Percentiles rank a stretch among this genome's conserved stretches.
phyloP scores from a whole-genome alignment of 2,113 vertebrate species.

The Amphiprion percula region DNA sequence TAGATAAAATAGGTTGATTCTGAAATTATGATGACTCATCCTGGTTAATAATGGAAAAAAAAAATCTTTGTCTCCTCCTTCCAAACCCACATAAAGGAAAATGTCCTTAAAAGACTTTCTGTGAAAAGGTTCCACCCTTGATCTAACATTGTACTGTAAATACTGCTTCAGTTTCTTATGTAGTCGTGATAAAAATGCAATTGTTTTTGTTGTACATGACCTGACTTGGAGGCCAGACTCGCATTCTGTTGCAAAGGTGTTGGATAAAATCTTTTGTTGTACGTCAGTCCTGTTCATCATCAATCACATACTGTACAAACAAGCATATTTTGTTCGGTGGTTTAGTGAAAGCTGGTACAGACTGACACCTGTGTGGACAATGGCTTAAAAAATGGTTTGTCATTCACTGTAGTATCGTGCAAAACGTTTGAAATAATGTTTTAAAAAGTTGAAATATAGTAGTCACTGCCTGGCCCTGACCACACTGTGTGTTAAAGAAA shows the following conservation, averaged over 20 bases:
- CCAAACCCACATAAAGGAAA: constrained; percentile 68
- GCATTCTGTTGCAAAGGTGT: constrained; percentile 28
- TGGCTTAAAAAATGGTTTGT: constrained; percentile 21
- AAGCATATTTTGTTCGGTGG: constrained; percentile 39
- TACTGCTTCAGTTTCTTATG: constrained; percentile 32
- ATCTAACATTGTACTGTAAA: constrained; percentile 68
- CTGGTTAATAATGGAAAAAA: constrained; percentile 76
- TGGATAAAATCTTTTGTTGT: constrained; percentile 36
- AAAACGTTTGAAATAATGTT: background rate
- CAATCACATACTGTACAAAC: constrained; percentile 24
- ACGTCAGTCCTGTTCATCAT: constrained; percentile 21
- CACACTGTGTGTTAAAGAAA: too few species aligned
- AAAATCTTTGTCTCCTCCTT: constrained; percentile 79
- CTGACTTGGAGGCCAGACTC: constrained; percentile 16
- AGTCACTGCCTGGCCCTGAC: too few species aligned
- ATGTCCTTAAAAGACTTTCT: constrained; percentile 68
- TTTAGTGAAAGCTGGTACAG: background rate
- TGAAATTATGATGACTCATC: constrained; percentile 83
- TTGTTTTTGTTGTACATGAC: constrained; percentile 39
- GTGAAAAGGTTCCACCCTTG: constrained; percentile 68
- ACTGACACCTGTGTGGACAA: constrained; percentile 6
- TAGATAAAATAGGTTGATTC: constrained; percentile 86
- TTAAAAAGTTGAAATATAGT: background rate
- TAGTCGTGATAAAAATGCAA: constrained; percentile 32
- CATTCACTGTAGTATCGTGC: background rate